phyloP scores from a whole-genome alignment of 1,140 invertebrate species.

The Dreissena polymorpha region DNA sequence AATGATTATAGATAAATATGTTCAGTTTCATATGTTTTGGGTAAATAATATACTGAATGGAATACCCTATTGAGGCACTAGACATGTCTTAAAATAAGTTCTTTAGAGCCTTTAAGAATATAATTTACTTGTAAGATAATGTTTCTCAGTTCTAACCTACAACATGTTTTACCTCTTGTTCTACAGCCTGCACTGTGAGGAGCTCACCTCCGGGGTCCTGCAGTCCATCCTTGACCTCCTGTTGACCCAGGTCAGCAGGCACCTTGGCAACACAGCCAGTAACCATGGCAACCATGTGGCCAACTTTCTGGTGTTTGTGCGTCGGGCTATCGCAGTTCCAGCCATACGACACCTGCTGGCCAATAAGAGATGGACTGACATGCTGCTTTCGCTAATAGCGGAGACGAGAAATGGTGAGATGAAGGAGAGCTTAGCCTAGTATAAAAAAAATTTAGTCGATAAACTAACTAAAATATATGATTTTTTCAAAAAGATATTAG shows the following conservation, averaged over 20 bases:
- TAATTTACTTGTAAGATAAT: too few species aligned
- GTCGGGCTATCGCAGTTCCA: constrained; percentile 80
- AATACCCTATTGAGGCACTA: too few species aligned
- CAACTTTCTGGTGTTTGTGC: constrained; percentile 83
- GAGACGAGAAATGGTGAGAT: constrained; percentile 61
- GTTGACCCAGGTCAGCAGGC: constrained; percentile 79
- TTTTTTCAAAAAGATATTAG: background rate
- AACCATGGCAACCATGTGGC: constrained; percentile 69
- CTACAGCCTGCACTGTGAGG: constrained; percentile 80
- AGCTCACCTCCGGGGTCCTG: constrained; percentile 79
- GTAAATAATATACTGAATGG: too few species aligned
- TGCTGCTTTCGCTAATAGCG: constrained; percentile 80
- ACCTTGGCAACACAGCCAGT: constrained; percentile 54
- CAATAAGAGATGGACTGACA: constrained; percentile 81
- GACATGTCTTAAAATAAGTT: too few species aligned
- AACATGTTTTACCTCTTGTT: too few species aligned
- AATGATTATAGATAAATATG: too few species aligned
- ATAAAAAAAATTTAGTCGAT: background rate
- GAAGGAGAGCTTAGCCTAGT: background rate
- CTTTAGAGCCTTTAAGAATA: too few species aligned
- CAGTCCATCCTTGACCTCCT: constrained; percentile 80
- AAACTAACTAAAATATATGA: background rate
- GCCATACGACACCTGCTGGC: constrained; percentile 80
- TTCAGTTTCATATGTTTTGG: too few species aligned
- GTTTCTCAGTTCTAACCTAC: too few species aligned